phyloP scores from a whole-genome alignment of 2,888 invertebrate species.

The Chloroclystis v-ata region DNA sequence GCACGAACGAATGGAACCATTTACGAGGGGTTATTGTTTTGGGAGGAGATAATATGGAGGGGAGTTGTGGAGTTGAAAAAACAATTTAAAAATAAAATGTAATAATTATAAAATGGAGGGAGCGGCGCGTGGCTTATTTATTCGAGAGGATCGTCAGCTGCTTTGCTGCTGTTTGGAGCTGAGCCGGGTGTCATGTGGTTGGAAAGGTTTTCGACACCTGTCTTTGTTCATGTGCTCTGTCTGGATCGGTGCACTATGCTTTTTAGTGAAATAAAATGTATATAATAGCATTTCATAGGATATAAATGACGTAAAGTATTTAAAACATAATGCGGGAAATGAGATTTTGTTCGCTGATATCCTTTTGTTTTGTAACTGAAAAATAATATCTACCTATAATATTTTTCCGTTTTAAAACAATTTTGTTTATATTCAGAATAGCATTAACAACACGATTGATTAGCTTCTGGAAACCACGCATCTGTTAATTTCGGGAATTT shows the following conservation, averaged over 20 bases:
- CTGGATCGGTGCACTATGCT: background rate
- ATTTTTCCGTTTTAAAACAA: too few relatives aligned
- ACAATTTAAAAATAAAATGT: constrained; percentile 78
- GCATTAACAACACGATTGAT: too few relatives aligned
- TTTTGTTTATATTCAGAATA: too few relatives aligned
- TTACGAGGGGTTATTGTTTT: constrained; percentile 69
- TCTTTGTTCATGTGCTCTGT: constrained; percentile 23
- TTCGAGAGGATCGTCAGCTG: constrained; percentile 67
- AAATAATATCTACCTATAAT: too few relatives aligned
- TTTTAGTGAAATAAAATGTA: background rate
- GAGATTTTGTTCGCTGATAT: too few relatives aligned
- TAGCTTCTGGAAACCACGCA: too few relatives aligned
- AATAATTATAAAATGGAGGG: constrained; percentile 76
- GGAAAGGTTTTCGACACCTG: constrained; percentile 36
- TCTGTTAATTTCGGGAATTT: too few relatives aligned
- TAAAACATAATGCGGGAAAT: too few relatives aligned
- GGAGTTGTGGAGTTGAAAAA: constrained; percentile 74
- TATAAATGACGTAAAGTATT: too few relatives aligned
- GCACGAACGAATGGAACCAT: constrained; percentile 67
- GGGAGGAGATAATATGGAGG: constrained; percentile 60
- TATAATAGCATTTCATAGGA: too few relatives aligned
- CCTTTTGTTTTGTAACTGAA: too few relatives aligned
- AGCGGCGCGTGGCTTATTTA: constrained; percentile 74
- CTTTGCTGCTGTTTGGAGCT: too few relatives aligned
- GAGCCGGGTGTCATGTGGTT: constrained; percentile 58